phyloP scores from a whole-genome alignment of 2,888 invertebrate species.

The Pharmacophagus antenor region DNA sequence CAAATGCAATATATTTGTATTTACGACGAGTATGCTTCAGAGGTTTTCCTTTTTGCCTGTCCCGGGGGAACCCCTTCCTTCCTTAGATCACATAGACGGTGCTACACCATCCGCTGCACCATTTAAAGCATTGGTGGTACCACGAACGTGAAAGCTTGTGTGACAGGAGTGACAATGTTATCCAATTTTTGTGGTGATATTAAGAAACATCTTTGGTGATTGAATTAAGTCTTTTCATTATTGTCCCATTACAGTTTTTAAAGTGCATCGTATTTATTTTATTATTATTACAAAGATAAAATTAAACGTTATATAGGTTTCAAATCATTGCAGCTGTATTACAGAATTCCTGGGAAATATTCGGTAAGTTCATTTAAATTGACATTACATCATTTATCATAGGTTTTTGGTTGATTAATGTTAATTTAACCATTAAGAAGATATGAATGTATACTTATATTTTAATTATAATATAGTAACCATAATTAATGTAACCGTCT shows the following conservation, averaged over 20 bases:
- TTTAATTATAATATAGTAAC: too few relatives aligned
- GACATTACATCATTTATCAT: too few relatives aligned
- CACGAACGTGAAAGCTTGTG: slow-evolving; percentile 50
- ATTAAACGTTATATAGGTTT: not conserved
- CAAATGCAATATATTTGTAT: slow-evolving; percentile 89
- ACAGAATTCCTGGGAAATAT: not conserved
- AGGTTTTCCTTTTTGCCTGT: slow-evolving; percentile 84
- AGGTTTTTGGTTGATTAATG: too few relatives aligned
- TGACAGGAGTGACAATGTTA: slow-evolving; percentile 1
- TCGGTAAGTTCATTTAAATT: too few relatives aligned
- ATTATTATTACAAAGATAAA: not conserved
- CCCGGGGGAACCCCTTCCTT: slow-evolving; percentile 83
- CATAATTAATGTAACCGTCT: too few relatives aligned
- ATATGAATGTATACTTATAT: too few relatives aligned
- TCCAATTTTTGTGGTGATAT: slow-evolving; percentile 4
- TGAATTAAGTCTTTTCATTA: not conserved
- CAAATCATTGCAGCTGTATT: not conserved
- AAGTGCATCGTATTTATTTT: not conserved
- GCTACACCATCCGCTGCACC: slow-evolving; percentile 88
- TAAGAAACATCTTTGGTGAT: not conserved
- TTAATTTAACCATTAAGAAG: too few relatives aligned
- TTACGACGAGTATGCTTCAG: slow-evolving; percentile 87
- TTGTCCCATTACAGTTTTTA: not conserved
- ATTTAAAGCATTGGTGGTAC: slow-evolving; percentile 83
- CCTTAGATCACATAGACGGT: slow-evolving; percentile 86